Conservation (phyloP, 2,888 invertebrate species). For the Diloba caeruleocephala region DNA sequence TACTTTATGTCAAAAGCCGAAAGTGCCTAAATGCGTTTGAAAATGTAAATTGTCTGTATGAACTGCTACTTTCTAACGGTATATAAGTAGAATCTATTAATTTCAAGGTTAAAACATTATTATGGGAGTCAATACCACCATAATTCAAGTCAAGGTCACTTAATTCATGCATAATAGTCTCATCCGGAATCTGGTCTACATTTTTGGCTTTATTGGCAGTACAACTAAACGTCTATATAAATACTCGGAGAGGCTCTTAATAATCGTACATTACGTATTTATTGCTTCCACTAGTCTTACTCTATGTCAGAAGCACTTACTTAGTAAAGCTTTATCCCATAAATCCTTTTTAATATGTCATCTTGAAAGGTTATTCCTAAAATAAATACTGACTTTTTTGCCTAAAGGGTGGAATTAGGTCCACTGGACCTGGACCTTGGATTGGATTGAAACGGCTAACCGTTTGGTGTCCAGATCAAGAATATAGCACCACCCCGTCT, state of each 20-base stretch:
- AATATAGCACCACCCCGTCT: too few relatives aligned
- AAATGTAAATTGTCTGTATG: too few relatives aligned
- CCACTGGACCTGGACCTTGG: too few relatives aligned
- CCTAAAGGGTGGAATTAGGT: too few relatives aligned
- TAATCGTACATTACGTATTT: conserved; percentile 19
- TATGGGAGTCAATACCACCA: not conserved
- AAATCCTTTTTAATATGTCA: conserved; percentile 27
- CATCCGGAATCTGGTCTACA: conserved; percentile 2
- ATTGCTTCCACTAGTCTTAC: conserved; percentile 9
- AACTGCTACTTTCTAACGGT: too few relatives aligned
- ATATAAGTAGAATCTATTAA: too few relatives aligned
- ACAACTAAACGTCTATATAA: conserved; percentile 15
- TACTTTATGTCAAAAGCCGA: conserved; percentile 1
- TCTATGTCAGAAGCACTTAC: conserved; percentile 14
- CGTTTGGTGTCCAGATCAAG: too few relatives aligned
- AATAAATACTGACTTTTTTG: too few relatives aligned
- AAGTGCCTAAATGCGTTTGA: too few relatives aligned
- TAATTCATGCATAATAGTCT: not conserved
- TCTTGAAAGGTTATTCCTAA: conserved; percentile 10
- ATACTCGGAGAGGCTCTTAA: conserved; percentile 24
- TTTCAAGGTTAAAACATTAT: too few relatives aligned
- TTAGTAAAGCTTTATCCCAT: conserved; percentile 12
- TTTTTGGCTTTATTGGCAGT: conserved; percentile 21
- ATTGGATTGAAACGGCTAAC: too few relatives aligned
- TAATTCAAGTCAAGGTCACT: not conserved